Conservation (phyloP, 2,113 vertebrate genomes). For the Hypocryptadius cinnamomeus region DNA sequence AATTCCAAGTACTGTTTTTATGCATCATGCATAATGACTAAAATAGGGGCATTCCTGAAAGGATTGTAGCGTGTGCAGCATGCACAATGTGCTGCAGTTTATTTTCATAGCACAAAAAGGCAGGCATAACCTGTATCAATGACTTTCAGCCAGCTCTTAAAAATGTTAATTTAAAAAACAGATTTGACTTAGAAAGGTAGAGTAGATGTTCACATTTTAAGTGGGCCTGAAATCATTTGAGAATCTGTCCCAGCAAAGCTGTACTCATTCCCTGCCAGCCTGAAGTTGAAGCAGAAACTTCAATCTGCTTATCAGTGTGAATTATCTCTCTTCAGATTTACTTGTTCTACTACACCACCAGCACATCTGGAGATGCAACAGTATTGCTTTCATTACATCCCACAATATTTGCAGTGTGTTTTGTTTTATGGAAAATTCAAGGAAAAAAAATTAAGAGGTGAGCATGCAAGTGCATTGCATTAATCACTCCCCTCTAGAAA, state of each 20-base stretch:
- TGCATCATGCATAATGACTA: neutral
- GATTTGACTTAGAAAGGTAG: neutral
- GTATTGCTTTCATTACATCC: neutral
- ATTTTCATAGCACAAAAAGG: neutral
- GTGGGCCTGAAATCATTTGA: neutral
- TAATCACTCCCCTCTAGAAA: neutral
- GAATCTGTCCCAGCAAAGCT: neutral
- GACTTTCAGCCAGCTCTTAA: neutral
- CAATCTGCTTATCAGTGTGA: neutral
- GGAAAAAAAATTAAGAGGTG: neutral
- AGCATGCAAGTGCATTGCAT: neutral
- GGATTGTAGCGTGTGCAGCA: neutral
- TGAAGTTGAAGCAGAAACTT: neutral
- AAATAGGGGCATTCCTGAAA: neutral
- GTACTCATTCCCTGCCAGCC: neutral
- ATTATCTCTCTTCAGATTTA: neutral
- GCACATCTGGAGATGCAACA: neutral
- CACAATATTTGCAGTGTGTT: neutral
- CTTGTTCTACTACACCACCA: neutral
- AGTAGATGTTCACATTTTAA: neutral
- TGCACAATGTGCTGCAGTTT: rapidly evolving
- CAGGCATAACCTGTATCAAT: neutral
- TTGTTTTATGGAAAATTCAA: neutral
- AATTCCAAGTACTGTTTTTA: neutral
- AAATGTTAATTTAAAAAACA: neutral